Conservation (phyloP, 2,797 vertebrate genomes). For the Rhincodon typus region DNA sequence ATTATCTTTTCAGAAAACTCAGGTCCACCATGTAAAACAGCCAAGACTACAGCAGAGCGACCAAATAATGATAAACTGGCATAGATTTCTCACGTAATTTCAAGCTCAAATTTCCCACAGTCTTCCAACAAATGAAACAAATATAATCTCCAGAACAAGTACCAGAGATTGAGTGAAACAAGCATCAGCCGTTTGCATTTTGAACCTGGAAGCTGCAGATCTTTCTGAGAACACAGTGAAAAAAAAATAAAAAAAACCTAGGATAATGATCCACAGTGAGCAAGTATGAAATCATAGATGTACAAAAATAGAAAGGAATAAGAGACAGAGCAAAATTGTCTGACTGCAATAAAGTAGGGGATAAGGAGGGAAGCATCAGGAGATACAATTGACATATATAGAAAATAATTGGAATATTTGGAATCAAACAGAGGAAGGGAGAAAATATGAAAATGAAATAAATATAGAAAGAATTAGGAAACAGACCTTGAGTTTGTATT, state of each 20-base stretch:
- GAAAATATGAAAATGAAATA: not conserved
- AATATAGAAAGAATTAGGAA: not conserved
- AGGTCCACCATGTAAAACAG: not conserved
- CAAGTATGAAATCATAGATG: not conserved
- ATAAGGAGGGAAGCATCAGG: not conserved
- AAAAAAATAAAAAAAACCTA: not conserved
- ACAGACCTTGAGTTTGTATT: not conserved
- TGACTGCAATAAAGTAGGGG: not conserved
- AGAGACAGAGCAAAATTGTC: not conserved
- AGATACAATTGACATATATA: not conserved
- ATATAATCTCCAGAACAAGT: not conserved
- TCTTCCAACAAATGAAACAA: not conserved
- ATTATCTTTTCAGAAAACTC: not conserved
- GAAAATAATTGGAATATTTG: not conserved
- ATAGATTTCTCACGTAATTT: not conserved
- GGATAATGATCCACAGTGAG: not conserved
- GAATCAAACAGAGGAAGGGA: not conserved
- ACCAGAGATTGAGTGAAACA: not conserved
- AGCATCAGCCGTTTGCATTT: not conserved
- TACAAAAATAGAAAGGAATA: not conserved
- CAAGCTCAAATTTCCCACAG: not conserved
- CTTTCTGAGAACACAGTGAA: not conserved
- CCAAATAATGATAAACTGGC: not conserved
- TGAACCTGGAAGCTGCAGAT: not conserved
- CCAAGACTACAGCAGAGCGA: not conserved